Percentiles rank a stretch among this genome's conserved stretches.
phyloP scores from a whole-genome alignment of 2,113 vertebrate genomes.

The Morone chrysops region DNA sequence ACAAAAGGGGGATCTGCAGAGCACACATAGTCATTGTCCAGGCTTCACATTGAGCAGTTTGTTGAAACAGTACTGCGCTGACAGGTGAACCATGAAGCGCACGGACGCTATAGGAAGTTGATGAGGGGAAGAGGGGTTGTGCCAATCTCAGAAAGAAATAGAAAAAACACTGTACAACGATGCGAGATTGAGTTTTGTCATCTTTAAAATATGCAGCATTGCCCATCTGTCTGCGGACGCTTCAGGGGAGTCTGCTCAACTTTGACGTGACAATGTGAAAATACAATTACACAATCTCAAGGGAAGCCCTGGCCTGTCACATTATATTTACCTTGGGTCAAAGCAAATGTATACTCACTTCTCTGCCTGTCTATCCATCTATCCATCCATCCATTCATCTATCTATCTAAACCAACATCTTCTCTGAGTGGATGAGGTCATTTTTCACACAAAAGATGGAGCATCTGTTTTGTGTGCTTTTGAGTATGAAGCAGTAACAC shows the following conservation, averaged over 20 bases:
- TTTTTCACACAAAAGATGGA: conserved; percentile 5
- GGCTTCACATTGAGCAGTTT: not conserved
- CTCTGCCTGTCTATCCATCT: conserved; percentile 21
- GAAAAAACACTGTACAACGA: conserved; percentile 31
- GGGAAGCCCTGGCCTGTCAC: conserved; percentile 71
- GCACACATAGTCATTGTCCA: not conserved
- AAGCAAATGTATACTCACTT: conserved; percentile 44
- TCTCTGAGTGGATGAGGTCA: conserved; percentile 66
- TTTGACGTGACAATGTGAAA: conserved; percentile 70
- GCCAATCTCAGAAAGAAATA: not conserved
- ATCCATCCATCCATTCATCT: conserved; percentile 5
- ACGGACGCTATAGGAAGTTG: not conserved
- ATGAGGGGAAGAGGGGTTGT: not conserved
- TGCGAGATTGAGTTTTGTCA: conserved; percentile 39
- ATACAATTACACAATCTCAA: conserved; percentile 76
- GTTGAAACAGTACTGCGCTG: not conserved
- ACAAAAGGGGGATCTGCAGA: conserved; percentile 1
- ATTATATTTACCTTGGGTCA: conserved; percentile 74
- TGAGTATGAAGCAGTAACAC: conserved; percentile 3
- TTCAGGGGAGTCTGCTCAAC: conserved; percentile 60
- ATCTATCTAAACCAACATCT: conserved; percentile 29
- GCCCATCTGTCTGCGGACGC: conserved; percentile 64
- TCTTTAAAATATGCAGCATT: conserved; percentile 70
- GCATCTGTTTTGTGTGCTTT: conserved; percentile 1
- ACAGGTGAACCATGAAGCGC: conserved; percentile 11